These are phyloP conservation scores for Glaucomys volans DNA, from an alignment of 2,113 vertebrate genomes.

Conservation along the genomic window DNA sequence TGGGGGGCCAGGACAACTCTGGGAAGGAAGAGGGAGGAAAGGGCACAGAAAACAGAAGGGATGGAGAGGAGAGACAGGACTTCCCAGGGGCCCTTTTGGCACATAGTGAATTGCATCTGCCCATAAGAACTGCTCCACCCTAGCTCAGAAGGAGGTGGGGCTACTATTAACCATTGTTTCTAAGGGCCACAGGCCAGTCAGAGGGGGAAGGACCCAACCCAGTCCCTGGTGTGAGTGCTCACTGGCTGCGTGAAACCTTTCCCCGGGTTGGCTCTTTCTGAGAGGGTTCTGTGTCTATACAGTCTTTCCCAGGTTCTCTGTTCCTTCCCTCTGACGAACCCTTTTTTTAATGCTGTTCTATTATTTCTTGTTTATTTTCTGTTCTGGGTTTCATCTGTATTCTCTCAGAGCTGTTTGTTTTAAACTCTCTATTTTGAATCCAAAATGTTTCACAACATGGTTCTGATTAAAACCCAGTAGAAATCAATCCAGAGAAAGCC, in stretches of 20 bases:
- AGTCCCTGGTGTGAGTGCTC: neutral
- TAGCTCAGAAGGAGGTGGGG: neutral
- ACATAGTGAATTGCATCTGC: neutral
- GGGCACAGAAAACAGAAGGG: neutral
- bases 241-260: neutral
- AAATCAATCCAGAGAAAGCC: slow-evolving; percentile 33
- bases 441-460: slow-evolving; percentile 65
- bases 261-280: neutral
- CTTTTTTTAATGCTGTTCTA: neutral
- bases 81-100: neutral
- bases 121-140: neutral
- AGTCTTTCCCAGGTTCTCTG: neutral
- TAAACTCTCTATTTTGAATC: slow-evolving; percentile 34
- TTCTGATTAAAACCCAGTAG: slow-evolving; percentile 56
- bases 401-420: slow-evolving; percentile 61
- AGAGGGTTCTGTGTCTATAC: neutral
- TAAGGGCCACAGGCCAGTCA: neutral
- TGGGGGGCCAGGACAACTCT: neutral
- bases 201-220: neutral
- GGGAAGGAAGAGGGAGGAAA: neutral
- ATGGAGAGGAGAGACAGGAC: neutral
- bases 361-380: slow-evolving; percentile 66
- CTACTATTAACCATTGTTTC: neutral
- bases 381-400: slow-evolving; percentile 38
- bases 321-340: neutral